Conservation (phyloP, 2,113 vertebrate species). For the Mungos mungo region DNA sequence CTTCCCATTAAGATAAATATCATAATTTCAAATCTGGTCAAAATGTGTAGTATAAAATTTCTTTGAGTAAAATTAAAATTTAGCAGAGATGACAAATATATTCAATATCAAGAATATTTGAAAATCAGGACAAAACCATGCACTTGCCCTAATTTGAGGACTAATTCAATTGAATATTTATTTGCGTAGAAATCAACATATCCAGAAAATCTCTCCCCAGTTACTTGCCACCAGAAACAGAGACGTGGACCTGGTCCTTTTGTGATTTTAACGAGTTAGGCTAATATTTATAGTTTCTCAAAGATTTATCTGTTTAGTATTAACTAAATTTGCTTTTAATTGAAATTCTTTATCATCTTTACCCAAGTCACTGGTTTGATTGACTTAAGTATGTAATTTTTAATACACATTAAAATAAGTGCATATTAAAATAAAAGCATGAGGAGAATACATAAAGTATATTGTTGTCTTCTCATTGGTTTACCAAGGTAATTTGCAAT, state of each 20-base stretch:
- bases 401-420: not conserved
- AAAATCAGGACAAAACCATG: not conserved
- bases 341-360: not conserved
- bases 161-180: not conserved
- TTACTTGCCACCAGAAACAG: not conserved
- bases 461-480: not conserved
- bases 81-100: not conserved
- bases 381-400: not conserved
- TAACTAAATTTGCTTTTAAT: not conserved
- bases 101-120: not conserved
- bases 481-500: not conserved
- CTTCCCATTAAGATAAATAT: not conserved
- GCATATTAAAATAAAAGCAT: not conserved
- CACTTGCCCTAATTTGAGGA: not conserved
- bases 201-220: not conserved
- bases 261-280: not conserved
- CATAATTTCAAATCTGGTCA: not conserved
- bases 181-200: not conserved
- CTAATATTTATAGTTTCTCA: not conserved
- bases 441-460: not conserved
- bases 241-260: not conserved
- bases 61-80: not conserved
- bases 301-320: not conserved
- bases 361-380: not conserved
- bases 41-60: no score